phyloP scores from a whole-genome alignment of 2,888 invertebrate species.

The Heliothis peltigera region DNA sequence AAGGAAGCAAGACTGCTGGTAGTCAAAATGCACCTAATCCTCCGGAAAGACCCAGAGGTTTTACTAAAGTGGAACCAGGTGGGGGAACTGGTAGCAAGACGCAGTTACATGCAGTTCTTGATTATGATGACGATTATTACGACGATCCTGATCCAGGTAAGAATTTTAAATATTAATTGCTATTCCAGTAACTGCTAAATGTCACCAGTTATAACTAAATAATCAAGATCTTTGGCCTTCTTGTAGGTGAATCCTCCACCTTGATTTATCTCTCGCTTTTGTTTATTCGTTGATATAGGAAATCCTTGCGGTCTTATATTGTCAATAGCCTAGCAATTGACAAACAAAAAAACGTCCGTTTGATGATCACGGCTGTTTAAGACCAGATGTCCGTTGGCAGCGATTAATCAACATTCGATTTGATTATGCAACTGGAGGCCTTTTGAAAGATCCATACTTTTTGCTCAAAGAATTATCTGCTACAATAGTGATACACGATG shows the following conservation, averaged over 20 bases:
- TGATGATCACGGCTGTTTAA: conserved; percentile 40
- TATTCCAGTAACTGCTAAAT: neutral
- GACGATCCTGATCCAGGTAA: conserved; percentile 90
- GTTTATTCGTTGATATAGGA: conserved; percentile 56
- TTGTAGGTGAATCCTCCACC: conserved; percentile 41
- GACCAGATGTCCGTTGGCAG: conserved; percentile 37
- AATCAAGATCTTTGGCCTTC: conserved; percentile 33
- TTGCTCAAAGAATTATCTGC: neutral
- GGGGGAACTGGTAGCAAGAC: conserved; percentile 90
- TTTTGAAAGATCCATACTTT: neutral
- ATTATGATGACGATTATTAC: conserved; percentile 92
- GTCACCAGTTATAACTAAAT: conserved; percentile 7
- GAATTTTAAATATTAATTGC: conserved; percentile 12
- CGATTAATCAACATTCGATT: conserved; percentile 15
- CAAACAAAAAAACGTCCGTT: conserved; percentile 47
- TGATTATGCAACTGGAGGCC: neutral
- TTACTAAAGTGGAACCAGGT: conserved; percentile 91
- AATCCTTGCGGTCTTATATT: conserved; percentile 57
- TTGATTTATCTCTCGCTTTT: conserved; percentile 55
- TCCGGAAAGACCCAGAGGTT: conserved; percentile 91
- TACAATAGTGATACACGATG: too few species aligned
- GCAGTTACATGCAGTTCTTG: conserved; percentile 93
- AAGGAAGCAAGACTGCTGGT: conserved; percentile 86
- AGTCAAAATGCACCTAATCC: conserved; percentile 80
- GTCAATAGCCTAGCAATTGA: conserved; percentile 55